Percentiles rank a stretch among this genome's conserved stretches.
These are phyloP conservation scores for Orchesella cincta DNA, from an alignment of 1,140 invertebrate species.

Conservation along the genomic window DNA sequence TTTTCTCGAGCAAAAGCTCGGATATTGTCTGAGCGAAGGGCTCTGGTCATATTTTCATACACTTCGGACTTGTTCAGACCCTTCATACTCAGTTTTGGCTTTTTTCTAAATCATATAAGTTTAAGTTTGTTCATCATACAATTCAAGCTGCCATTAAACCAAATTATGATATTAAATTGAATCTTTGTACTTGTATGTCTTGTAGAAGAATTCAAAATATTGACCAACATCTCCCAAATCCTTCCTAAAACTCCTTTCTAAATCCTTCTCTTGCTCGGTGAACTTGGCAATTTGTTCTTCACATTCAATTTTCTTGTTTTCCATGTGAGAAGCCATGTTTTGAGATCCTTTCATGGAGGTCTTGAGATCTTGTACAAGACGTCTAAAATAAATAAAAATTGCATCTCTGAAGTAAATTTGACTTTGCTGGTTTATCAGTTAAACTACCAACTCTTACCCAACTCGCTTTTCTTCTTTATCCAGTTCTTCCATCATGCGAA, in stretches of 20 bases:
- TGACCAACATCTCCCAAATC: slow-evolving; percentile 48
- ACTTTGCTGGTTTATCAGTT: slow-evolving; percentile 38
- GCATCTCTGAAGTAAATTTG: too few relatives aligned
- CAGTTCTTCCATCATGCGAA: slow-evolving; percentile 30
- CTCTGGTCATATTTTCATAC: slow-evolving; percentile 33
- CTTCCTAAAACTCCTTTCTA: slow-evolving; percentile 58
- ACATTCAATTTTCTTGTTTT: slow-evolving; percentile 48
- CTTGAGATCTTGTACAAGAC: neutral
- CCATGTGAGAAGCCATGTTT: slow-evolving; percentile 42
- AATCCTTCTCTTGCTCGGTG: slow-evolving; percentile 53
- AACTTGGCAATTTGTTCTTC: slow-evolving; percentile 49
- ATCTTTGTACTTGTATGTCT: slow-evolving; percentile 43
- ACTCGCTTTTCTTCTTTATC: slow-evolving; percentile 37
- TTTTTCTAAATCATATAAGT: slow-evolving; percentile 36
- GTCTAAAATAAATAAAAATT: neutral
- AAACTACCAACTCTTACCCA: slow-evolving; percentile 27
- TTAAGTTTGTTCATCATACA: too few relatives aligned
- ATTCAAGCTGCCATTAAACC: neutral
- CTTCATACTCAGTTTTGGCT: slow-evolving; percentile 40
- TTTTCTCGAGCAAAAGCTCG: slow-evolving; percentile 35
- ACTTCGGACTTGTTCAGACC: slow-evolving; percentile 36
- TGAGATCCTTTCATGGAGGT: slow-evolving; percentile 17
- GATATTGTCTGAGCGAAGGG: slow-evolving; percentile 34
- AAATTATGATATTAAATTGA: slow-evolving; percentile 15
- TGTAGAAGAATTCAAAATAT: slow-evolving; percentile 44